Evolutionary conservation across 2,797 vertebrate species (phyloP), one percentile per base, ranked within the genome.

Genomic region (Bryconaethiops microstoma): DNA sequence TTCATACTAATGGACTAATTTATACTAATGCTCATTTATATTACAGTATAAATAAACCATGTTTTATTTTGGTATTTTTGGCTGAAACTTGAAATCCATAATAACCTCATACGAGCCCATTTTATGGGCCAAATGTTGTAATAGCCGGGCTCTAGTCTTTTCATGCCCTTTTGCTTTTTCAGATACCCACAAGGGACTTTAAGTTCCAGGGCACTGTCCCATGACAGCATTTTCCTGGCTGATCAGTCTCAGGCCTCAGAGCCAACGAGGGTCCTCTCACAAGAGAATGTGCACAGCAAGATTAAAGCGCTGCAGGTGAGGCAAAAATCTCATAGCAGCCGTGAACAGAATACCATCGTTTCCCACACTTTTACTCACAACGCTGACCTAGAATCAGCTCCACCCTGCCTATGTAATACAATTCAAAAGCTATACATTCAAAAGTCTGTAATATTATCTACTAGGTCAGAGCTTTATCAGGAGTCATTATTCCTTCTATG

Each of bases 201-300:
- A 87, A 95, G 93, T 78, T 95, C 91, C 88, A 93, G 96, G 85
- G 95, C 96, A 74, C 90, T 97, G 87, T 97, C 96, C 13, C 96
- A 97, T 1, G 96, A 97, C 67, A 97, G 96, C 87, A 96, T 97
- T 90, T 97, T 97, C 90, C 90, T 96, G 85, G 91, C 94, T 35
- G 95, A 96, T 79, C 88, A 92, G 40, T 90, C 87, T 39, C 94
- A 92, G 87, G 83, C 94, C 45, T 23, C 87, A 69, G 92, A 92
- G 79, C 94, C 94, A 9, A 88, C 93, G 2, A 90, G 95, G 71
- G 93, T 96, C 21, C 94, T 95, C 86, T 96, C 96, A 83, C 96
- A 97, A 82, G 95, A 96, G 87, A 96, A 94, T 0, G 71, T 97
- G 81, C 96, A 95, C 19, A 94, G 94, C 84, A 94, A 92, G 80